Evolutionary conservation across 1,140 invertebrate species (phyloP), one percentile per base, ranked within the genome.

Genomic region (Spodoptera litura): DNA sequence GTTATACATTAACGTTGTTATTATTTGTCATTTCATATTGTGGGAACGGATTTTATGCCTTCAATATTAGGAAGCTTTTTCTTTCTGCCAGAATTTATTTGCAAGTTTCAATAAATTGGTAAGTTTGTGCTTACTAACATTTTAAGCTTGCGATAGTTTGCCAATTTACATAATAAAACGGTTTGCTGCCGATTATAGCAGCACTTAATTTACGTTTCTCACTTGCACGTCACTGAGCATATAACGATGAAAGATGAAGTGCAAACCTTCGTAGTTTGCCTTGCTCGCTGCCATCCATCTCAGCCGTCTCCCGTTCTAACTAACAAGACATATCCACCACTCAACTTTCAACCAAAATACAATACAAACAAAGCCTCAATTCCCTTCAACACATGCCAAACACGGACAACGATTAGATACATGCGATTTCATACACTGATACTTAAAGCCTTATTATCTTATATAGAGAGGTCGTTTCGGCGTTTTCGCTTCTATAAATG

Each of bases 381-480:
- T 86, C 59, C 68, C 78, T 78, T 79, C 53, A 76, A 11, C 51
- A 2, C 15, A 62, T n/a, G 35, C 55, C 64, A 52, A 70, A 53
- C 66, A 70, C 49, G 52, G 13, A 12, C 76, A 83, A 80, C 84
- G 85, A 89, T 89, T 89, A 90, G 87, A 75, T 82, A 72, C 61
- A 62, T 82, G 58, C 80, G 83, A 85, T 85, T 85, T 83, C 71
- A 79, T 75, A 56, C 68, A 83, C 68, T 78, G 78, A 85, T 84
- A 87, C 61, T 82, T 83, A 80, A 85, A 76, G 80, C 78, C 86
- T 84, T 91, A 87, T 82, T 59, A 53, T 81, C 71, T 79, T 88
- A 80, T 77, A 71, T 81, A 83, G 84, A 91, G 79, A 87, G 87
- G 78, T 87, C 79, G 83, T 84, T 89, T 92, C 81, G 59, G 87